Evolutionary conservation across 2,888 invertebrate genomes (phyloP).

Genomic region (Linyphia triangularis): DNA sequence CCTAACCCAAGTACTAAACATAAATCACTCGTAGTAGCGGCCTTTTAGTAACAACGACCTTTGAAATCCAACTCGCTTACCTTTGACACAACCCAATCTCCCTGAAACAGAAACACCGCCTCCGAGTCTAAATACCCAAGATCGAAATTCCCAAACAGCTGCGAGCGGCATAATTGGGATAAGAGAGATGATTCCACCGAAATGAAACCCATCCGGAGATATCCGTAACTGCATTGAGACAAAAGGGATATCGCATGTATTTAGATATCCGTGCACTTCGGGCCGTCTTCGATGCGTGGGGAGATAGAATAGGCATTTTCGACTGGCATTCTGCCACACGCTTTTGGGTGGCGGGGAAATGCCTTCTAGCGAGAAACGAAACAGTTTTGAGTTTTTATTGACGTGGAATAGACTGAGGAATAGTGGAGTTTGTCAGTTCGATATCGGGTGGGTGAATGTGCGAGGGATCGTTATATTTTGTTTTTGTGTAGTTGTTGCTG

Average conservation of each 20-base stretch:
- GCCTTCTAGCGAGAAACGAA: background rate
- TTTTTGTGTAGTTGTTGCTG: too few relatives aligned
- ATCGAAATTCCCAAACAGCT: background rate
- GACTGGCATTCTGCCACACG: conserved; percentile 23
- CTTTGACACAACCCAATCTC: too few relatives aligned
- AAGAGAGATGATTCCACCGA: background rate
- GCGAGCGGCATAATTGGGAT: background rate
- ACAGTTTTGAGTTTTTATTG: background rate
- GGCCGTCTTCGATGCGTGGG: background rate
- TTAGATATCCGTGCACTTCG: too few relatives aligned
- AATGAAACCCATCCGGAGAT: background rate
- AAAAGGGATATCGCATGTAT: background rate
- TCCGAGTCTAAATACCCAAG: background rate
- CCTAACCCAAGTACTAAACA: too few relatives aligned
- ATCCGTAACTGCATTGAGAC: background rate
- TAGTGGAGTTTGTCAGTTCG: background rate
- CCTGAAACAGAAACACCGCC: too few relatives aligned
- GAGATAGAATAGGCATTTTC: background rate
- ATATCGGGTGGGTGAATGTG: too few relatives aligned
- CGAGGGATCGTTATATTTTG: too few relatives aligned
- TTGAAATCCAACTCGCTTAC: too few relatives aligned
- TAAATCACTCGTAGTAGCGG: too few relatives aligned
- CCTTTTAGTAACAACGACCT: too few relatives aligned
- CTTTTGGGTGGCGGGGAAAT: too few relatives aligned
- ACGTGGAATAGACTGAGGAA: background rate